A percentile compares a stretch with the other conserved stretches of the same genome.
Evolutionary conservation across 2,888 invertebrate species (phyloP).

Genomic region (Trichopria drosophilae): DNA sequence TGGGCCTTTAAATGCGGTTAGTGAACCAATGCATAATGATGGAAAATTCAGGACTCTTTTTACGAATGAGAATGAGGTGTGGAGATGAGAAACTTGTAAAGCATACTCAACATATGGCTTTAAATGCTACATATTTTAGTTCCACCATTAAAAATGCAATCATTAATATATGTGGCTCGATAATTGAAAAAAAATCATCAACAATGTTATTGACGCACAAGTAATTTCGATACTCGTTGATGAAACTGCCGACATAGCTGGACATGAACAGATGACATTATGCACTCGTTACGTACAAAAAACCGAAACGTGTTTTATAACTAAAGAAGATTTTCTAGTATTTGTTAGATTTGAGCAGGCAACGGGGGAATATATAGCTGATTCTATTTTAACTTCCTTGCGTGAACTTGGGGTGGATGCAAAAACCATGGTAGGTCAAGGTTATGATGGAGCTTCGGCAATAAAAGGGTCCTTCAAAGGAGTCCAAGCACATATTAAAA

Average conservation of each 20-base stretch:
- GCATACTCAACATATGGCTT: not conserved
- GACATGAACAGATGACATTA: constrained; percentile 3
- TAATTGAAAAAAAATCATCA: not conserved
- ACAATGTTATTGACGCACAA: not conserved
- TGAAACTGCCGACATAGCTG: not conserved
- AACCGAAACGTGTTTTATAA: not conserved
- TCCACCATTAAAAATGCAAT: not conserved
- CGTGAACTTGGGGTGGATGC: constrained; percentile 17
- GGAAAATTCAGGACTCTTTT: no score
- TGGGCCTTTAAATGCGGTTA: no score
- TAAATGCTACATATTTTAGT: not conserved
- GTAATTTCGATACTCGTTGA: constrained; percentile 2
- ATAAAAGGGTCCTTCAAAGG: constrained; percentile 28
- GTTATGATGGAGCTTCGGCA: constrained; percentile 32
- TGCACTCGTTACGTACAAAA: constrained; percentile 8
- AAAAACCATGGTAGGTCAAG: constrained; percentile 26
- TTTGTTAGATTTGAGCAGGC: constrained; percentile 1
- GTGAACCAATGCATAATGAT: no score
- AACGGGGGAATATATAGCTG: constrained; percentile 2
- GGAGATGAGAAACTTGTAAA: not conserved
- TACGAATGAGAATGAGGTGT: not conserved
- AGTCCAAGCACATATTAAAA: constrained; percentile 28
- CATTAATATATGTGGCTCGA: not conserved
- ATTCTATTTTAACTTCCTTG: constrained; percentile 3
- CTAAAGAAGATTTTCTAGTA: constrained; percentile 11